Evolutionary conservation across 1,140 invertebrate genomes (phyloP).

Genomic region (Monomorium pharaonis): DNA sequence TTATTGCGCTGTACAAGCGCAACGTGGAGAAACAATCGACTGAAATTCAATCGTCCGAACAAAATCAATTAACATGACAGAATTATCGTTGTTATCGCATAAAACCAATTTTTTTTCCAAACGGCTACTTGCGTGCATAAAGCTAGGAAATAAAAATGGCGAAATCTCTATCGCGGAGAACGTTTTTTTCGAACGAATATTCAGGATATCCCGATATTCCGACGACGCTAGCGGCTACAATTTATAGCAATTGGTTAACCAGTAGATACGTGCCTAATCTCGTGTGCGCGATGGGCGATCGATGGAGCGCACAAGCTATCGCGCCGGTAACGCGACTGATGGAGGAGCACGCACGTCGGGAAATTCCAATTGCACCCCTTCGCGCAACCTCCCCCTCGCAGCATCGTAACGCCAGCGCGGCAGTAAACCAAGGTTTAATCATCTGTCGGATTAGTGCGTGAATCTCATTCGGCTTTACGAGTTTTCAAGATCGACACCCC

Average conservation of each 20-base stretch:
- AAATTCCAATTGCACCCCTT: constrained; percentile 47
- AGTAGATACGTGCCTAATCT: constrained; percentile 63
- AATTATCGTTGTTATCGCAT: neutral
- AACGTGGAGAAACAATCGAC: neutral
- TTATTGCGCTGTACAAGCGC: neutral
- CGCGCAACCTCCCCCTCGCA: constrained; percentile 4
- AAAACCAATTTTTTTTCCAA: neutral
- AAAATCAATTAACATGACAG: neutral
- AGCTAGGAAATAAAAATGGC: neutral
- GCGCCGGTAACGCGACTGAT: constrained; percentile 38
- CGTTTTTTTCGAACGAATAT: neutral
- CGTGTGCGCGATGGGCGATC: constrained; percentile 21
- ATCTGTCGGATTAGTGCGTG: constrained; percentile 80
- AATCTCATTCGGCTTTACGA: constrained; percentile 85
- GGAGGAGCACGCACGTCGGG: constrained; percentile 35
- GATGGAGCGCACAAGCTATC: constrained; percentile 43
- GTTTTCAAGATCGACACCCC: constrained; percentile 80
- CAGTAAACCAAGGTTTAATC: constrained; percentile 79
- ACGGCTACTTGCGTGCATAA: too few species aligned
- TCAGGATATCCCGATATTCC: neutral
- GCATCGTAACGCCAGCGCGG: constrained; percentile 69
- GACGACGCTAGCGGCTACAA: neutral
- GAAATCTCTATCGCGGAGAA: neutral
- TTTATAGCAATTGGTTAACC: constrained; percentile 42
- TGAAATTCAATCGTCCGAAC: too few species aligned